Conservation (phyloP, 2,888 invertebrate species). For the Junonia oenone region DNA sequence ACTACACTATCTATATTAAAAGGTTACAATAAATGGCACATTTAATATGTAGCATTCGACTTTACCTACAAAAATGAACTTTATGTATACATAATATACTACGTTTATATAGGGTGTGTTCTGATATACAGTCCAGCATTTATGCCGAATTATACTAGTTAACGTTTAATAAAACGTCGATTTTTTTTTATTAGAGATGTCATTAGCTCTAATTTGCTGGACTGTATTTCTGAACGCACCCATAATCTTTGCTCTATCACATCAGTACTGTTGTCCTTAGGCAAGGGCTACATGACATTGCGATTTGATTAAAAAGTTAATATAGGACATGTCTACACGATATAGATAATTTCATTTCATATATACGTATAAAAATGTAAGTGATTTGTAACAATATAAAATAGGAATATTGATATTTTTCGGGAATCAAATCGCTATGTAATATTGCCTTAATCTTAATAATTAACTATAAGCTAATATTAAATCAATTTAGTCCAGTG, state of each 20-base stretch:
- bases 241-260: constrained; percentile 72
- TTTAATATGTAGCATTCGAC: constrained; percentile 54
- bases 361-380: too few species aligned
- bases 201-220: too few species aligned
- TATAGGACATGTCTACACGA: background rate
- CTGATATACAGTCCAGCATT: too few species aligned
- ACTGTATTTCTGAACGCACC: too few species aligned
- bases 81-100: constrained; percentile 22
- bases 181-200: too few species aligned
- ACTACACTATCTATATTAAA: constrained; percentile 42
- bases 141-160: too few species aligned
- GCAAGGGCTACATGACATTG: constrained; percentile 32
- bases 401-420: background rate
- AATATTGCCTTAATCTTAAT: constrained; percentile 20
- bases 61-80: constrained; percentile 22
- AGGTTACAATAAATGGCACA: constrained; percentile 67
- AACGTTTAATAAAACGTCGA: too few species aligned
- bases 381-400: background rate
- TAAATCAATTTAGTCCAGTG: constrained; percentile 1
- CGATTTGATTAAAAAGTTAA: constrained; percentile 1
- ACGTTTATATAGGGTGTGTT: too few species aligned
- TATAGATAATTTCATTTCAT: background rate
- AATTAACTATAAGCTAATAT: constrained; percentile 19
- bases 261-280: constrained; percentile 69
- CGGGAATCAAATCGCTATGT: constrained; percentile 14